A percentile compares a stretch with the other conserved stretches of the same genome.
Conservation (phyloP, 64 coral and sea anemone species). For the Cladopsammia gracilis region DNA sequence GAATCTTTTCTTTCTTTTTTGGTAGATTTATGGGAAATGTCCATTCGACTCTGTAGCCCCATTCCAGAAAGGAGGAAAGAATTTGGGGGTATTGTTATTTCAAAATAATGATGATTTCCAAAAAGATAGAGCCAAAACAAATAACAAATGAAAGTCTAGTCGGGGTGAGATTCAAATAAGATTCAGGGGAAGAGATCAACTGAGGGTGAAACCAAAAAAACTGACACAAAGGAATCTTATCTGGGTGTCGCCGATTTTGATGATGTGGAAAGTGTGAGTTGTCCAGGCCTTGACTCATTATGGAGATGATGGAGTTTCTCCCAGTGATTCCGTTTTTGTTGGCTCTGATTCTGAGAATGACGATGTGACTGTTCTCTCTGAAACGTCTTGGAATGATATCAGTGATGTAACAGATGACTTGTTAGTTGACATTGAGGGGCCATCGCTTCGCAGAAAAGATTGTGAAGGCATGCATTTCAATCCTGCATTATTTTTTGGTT, state of each 20-base stretch:
- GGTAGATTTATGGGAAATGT: neutral
- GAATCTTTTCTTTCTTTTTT: neutral
- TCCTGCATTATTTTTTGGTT: neutral
- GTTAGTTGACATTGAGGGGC: neutral
- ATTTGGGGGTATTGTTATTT: neutral
- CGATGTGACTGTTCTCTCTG: neutral
- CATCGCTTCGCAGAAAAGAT: neutral
- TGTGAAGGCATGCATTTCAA: neutral
- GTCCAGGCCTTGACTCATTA: neutral
- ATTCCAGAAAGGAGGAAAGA: neutral
- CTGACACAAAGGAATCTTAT: too few species aligned
- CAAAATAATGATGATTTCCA: slow-evolving; percentile 7
- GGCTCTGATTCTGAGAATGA: neutral
- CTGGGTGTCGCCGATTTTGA: neutral
- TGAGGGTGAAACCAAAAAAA: neutral
- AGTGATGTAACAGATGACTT: neutral
- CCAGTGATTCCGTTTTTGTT: too few species aligned
- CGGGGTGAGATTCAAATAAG: neutral
- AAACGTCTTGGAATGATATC: neutral
- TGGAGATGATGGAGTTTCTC: too few species aligned
- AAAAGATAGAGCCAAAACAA: neutral
- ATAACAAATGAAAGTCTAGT: neutral
- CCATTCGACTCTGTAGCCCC: neutral
- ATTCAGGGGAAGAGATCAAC: too few species aligned
- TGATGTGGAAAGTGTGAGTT: neutral